Percentiles rank a stretch among this genome's conserved stretches.
Evolutionary conservation across 2,888 invertebrate species (phyloP).

Genomic region (Ganaspis brasiliensis): DNA sequence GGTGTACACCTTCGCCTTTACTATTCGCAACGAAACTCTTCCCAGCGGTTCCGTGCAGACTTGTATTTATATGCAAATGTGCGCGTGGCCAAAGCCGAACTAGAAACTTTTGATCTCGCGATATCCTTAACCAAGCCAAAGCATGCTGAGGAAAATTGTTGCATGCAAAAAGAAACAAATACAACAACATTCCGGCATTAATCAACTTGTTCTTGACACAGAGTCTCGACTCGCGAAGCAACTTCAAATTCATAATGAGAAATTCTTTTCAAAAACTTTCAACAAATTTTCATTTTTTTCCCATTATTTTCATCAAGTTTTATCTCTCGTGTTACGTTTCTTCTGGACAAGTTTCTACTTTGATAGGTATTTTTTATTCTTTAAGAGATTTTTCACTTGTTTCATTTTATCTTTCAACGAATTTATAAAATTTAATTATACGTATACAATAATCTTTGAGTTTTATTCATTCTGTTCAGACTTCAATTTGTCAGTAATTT

Average conservation of each 20-base stretch:
- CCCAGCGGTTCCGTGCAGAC: slow-evolving; percentile 65
- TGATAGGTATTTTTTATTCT: no score
- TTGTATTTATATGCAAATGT: slow-evolving; percentile 74
- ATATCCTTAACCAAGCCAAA: slow-evolving; percentile 42
- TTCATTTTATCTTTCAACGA: no score
- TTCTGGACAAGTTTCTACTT: no score
- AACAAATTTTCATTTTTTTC: not conserved
- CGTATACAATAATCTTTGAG: no score
- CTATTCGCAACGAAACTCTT: slow-evolving; percentile 65
- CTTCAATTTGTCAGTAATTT: no score
- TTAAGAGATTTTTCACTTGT: no score
- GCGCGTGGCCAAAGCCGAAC: slow-evolving; percentile 53
- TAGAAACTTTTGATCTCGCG: slow-evolving; percentile 49
- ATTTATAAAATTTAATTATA: no score
- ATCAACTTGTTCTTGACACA: slow-evolving; percentile 30
- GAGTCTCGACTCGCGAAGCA: not conserved
- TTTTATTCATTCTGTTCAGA: no score
- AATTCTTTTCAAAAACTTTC: slow-evolving; percentile 18
- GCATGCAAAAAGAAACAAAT: slow-evolving; percentile 41
- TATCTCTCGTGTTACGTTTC: no score
- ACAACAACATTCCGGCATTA: slow-evolving; percentile 39
- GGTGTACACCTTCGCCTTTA: slow-evolving; percentile 63
- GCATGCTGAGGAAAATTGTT: slow-evolving; percentile 40
- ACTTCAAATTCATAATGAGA: slow-evolving; percentile 31
- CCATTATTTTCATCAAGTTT: not conserved